phyloP scores from a whole-genome alignment of 2,888 invertebrate species.

The Digitonthophagus gazella region DNA sequence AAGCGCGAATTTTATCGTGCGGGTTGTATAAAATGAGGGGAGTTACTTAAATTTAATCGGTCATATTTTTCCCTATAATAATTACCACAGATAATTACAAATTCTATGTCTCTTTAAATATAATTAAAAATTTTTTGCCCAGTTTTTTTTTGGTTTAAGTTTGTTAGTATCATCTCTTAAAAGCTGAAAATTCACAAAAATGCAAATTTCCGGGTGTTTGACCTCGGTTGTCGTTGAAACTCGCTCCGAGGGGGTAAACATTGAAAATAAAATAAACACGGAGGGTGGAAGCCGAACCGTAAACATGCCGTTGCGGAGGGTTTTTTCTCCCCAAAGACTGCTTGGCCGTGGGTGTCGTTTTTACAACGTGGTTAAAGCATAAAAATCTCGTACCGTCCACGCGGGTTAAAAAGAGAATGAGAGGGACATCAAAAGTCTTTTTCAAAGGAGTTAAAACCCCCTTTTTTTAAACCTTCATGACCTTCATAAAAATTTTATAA shows the following conservation, averaged over 20 bases:
- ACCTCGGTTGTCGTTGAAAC: neutral
- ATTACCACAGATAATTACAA: too few species aligned
- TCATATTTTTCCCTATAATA: too few species aligned
- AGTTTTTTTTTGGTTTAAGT: neutral
- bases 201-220: neutral
- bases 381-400: neutral
- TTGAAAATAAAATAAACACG: neutral
- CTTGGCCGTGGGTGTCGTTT: neutral
- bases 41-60: neutral
- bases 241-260: neutral
- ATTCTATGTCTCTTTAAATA: too few species aligned
- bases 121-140: too few species aligned
- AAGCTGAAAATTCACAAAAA: neutral
- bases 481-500: too few species aligned
- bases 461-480: too few species aligned
- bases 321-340: neutral
- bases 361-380: neutral
- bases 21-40: neutral
- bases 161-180: neutral
- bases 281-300: neutral
- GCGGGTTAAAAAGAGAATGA: too few species aligned
- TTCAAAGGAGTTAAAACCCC: too few species aligned
- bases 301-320: neutral
- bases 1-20: neutral
- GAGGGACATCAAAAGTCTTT: too few species aligned